Evolutionary conservation across 2,888 invertebrate species (phyloP).

Genomic region (Xiphydria camelus): DNA sequence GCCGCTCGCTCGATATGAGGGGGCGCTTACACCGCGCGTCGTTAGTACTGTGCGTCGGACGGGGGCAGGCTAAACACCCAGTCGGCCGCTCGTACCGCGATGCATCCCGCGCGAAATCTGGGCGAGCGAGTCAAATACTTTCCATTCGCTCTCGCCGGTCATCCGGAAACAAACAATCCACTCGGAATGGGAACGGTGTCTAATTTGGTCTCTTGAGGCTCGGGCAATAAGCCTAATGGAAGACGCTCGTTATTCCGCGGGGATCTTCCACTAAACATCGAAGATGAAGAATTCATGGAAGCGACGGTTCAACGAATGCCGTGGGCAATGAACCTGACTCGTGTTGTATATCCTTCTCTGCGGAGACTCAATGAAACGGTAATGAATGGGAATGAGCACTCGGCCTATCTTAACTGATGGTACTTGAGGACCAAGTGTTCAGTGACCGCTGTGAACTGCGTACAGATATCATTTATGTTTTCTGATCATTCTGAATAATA

Average conservation of each 20-base stretch:
- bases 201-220: conserved; percentile 19
- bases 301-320: too few species aligned
- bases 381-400: too few species aligned
- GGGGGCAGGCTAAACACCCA: conserved; percentile 48
- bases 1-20: conserved; percentile 29
- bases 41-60: conserved; percentile 37
- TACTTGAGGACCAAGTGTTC: too few species aligned
- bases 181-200: conserved; percentile 7
- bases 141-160: conserved; percentile 28
- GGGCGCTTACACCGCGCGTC: conserved; percentile 25
- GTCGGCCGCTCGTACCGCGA: conserved; percentile 32
- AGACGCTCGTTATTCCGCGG: conserved; percentile 25
- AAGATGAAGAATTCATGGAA: too few species aligned
- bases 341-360: too few species aligned
- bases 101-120: conserved; percentile 6
- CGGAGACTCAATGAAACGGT: too few species aligned
- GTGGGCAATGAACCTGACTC: too few species aligned
- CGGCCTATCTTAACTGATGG: too few species aligned
- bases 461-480: too few species aligned
- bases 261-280: too few species aligned
- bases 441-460: too few species aligned
- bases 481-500: too few species aligned
- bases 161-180: conserved; percentile 6
- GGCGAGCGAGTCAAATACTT: conserved; percentile 27
- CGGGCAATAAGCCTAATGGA: conserved; percentile 41